Percentiles rank a stretch among this genome's conserved stretches.
phyloP scores from a whole-genome alignment of 2,113 vertebrate species.

The Lepus europaeus region DNA sequence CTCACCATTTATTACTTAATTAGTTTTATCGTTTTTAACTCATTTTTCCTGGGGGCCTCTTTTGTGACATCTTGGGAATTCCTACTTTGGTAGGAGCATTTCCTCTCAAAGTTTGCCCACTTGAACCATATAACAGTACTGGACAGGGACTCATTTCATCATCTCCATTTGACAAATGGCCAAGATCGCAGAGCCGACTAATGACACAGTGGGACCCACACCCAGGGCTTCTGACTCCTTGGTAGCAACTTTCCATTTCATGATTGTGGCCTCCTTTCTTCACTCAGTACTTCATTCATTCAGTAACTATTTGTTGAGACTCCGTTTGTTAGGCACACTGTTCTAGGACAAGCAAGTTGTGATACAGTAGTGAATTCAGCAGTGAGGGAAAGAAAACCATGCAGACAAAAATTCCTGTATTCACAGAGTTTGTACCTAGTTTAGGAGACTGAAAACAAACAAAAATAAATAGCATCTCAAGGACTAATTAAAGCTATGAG shows the following conservation, averaged over 20 bases:
- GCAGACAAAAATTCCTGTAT: background rate
- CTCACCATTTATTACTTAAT: background rate
- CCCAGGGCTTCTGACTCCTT: background rate
- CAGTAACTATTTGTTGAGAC: conserved; percentile 10
- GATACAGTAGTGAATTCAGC: background rate
- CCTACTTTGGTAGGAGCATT: background rate
- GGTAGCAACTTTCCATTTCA: background rate
- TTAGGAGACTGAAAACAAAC: conserved; percentile 21
- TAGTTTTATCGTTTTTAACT: conserved; percentile 36
- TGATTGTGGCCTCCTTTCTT: background rate
- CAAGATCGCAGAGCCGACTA: background rate
- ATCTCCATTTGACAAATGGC: background rate
- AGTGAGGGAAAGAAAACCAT: background rate
- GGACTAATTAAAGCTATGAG: background rate
- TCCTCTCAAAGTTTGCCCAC: background rate
- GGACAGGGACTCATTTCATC: background rate
- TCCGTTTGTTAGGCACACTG: background rate
- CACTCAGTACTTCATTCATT: background rate
- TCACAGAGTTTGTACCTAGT: conserved; percentile 7
- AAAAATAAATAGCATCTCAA: background rate
- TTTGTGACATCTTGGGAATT: background rate
- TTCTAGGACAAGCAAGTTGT: conserved; percentile 23
- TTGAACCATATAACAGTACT: background rate
- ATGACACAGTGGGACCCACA: background rate
- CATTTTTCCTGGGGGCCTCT: conserved; percentile 12